Conservation (phyloP, 2,797 vertebrate genomes). For the Leucoraja ocellata region DNA sequence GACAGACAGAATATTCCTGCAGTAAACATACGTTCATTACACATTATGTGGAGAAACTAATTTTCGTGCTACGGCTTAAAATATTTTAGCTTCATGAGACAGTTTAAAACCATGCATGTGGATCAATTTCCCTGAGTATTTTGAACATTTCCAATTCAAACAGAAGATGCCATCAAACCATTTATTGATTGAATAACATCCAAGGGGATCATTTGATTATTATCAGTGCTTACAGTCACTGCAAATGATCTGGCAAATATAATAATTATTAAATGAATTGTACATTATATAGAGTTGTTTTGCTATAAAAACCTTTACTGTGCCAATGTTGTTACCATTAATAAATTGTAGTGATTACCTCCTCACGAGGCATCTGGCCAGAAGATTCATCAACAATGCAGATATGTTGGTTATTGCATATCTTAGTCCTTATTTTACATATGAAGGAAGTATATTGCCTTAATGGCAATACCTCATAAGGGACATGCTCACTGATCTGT, state of each 20-base stretch:
- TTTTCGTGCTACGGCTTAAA: not conserved
- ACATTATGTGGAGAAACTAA: not conserved
- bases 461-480: not conserved
- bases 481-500: too few species aligned
- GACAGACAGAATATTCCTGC: not conserved
- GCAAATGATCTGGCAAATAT: not conserved
- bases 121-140: not conserved
- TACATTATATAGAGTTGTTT: not conserved
- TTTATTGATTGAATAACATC: not conserved
- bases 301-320: not conserved
- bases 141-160: not conserved
- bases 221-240: not conserved
- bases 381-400: not conserved
- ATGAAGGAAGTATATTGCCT: not conserved
- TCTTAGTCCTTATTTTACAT: not conserved
- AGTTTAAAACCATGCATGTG: not conserved
- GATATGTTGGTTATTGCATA: not conserved
- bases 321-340: not conserved
- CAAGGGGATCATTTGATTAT: not conserved
- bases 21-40: not conserved
- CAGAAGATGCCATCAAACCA: not conserved
- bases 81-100: not conserved
- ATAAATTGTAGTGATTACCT: not conserved
- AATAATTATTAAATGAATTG: not conserved
- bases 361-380: not conserved